Base-by-base conservation (phyloP, 2,113 vertebrate genomes). In the Barnardius zonarius region DNA sequence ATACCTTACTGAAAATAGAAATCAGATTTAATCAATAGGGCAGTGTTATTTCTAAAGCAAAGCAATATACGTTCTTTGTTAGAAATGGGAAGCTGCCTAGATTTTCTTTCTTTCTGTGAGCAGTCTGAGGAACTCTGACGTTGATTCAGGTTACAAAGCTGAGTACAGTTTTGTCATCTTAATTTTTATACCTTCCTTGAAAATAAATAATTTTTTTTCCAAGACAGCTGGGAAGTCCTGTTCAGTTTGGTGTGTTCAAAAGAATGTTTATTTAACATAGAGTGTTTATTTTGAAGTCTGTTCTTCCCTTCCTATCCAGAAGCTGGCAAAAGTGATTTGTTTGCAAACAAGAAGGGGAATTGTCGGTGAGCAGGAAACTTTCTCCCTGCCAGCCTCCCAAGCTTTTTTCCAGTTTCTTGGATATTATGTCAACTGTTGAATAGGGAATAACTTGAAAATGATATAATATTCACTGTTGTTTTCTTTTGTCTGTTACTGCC, bases 221-320 rank as follows among this genome's bases (percentile, higher is more conserved):
- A 41, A 66, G 81, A 37, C 62, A 85, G 11, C 17, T 91, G 67
- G 55, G 62, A 91, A 80, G 35, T 54, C n/a, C 35, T 77, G 30
- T 85, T 91, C 44, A 37, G 39, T 72, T 86, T 0, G 11, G 7
- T 89, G 66, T 87, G 37, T 78, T 95, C 83, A 86, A 74, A 95
- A 94, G 75, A 52, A 46, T 55, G 59, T 90, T 92, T 90, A 57
- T 95, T 86, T 93, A 77, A 76, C 31, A n/a, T 31, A 37, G 18
- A 74, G 11, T 87, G 48, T 92, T 93, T 94, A 85, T 97, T 94
- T 93, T 91, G 59, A 95, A 90, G 85, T 88, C 67, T 91, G 89
- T 8, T 82, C 70, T 82, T 80, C 72, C 83, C 43, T 92, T 95
- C 91, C 84, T 87, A 66, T 88, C 46, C 72, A 90, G 88, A 54